Conservation (phyloP, 2,888 invertebrate genomes). For the Podotricha telesiphe region DNA sequence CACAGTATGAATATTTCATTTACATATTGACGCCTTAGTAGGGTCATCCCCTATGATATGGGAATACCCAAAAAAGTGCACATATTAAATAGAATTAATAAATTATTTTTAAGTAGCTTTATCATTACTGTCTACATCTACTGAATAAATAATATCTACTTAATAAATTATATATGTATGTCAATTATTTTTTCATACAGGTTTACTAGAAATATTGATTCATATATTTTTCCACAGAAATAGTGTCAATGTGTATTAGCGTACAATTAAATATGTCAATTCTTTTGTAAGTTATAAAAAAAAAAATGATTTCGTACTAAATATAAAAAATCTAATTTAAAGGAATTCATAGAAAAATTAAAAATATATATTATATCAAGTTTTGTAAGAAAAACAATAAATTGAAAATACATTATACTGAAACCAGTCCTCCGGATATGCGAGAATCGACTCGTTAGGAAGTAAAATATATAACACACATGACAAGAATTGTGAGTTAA, state of each 20-base stretch:
- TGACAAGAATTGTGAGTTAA: neutral
- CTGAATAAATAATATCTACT: neutral
- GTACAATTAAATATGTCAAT: neutral
- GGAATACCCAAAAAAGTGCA: neutral
- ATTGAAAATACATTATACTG: neutral
- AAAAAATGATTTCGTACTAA: too few species aligned
- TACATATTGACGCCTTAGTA: neutral
- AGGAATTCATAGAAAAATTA: too few species aligned
- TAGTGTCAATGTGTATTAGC: neutral
- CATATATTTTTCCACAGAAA: neutral
- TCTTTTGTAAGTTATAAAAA: neutral
- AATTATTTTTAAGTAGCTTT: neutral
- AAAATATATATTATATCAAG: neutral
- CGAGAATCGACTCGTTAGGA: neutral
- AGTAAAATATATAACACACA: slow-evolving; percentile 2
- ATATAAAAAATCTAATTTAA: too few species aligned
- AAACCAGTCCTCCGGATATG: slow-evolving; percentile 2
- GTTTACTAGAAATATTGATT: neutral
- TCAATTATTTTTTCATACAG: neutral
- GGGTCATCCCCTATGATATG: neutral
- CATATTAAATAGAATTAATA: neutral
- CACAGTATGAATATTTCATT: too few species aligned
- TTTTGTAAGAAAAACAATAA: neutral
- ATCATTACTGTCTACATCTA: neutral
- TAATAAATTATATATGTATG: too few species aligned